phyloP scores from a whole-genome alignment of 37 sponge, comb jelly and placozoan species.

The Bolinopsis microptera region DNA sequence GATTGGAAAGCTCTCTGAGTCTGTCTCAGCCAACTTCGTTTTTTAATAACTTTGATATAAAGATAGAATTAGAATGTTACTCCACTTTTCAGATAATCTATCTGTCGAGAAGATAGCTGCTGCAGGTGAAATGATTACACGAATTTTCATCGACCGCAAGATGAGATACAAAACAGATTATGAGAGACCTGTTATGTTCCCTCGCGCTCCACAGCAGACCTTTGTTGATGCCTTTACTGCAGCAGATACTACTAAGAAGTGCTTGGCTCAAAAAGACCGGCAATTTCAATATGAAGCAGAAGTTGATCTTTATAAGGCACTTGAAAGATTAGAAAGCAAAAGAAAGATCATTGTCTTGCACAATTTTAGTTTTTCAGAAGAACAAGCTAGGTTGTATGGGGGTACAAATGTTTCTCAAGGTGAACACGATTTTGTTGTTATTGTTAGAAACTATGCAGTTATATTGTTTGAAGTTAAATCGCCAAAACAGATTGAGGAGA shows the following conservation, averaged over 20 bases:
- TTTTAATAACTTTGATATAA: too few species aligned
- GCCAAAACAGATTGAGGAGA: not conserved
- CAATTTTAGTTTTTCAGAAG: not conserved
- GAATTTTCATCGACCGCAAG: not conserved
- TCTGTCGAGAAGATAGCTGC: not conserved
- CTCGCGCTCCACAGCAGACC: not conserved
- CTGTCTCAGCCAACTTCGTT: too few species aligned
- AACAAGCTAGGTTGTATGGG: not conserved
- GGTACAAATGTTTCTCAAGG: not conserved
- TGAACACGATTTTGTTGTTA: not conserved
- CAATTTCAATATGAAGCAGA: not conserved
- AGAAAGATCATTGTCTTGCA: not conserved
- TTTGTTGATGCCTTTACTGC: not conserved
- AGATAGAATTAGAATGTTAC: too few species aligned
- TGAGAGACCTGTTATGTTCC: not conserved
- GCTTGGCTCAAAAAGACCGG: not conserved
- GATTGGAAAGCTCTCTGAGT: too few species aligned
- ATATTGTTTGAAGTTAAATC: not conserved
- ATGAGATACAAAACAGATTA: not conserved
- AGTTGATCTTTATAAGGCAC: not conserved
- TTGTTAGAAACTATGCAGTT: not conserved
- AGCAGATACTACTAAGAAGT: not conserved
- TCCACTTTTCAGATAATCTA: not conserved
- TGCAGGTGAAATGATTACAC: not conserved
- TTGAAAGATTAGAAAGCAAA: not conserved